Conservation (phyloP, 1,140 invertebrate genomes). For the Apis dorsata region DNA sequence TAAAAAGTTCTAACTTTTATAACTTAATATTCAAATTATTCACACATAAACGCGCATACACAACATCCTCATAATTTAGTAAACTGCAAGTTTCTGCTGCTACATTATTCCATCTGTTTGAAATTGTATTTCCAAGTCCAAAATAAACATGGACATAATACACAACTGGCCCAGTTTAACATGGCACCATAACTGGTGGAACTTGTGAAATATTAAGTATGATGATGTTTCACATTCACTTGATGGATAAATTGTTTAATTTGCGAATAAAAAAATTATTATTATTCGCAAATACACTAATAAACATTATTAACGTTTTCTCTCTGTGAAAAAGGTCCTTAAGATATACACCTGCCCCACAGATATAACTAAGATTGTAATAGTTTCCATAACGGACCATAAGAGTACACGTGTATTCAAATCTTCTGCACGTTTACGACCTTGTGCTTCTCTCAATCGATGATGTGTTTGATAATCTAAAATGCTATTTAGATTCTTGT, state of each 20-base stretch:
- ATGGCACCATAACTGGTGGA: constrained; percentile 50
- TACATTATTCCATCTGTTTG: constrained; percentile 11
- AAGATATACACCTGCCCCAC: constrained; percentile 95
- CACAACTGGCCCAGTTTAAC: constrained; percentile 28
- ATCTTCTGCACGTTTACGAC: constrained; percentile 96
- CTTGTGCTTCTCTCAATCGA: constrained; percentile 94
- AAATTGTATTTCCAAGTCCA: not conserved
- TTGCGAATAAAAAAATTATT: constrained; percentile 17
- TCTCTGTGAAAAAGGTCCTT: constrained; percentile 97
- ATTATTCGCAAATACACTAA: constrained; percentile 47
- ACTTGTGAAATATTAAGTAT: constrained; percentile 7
- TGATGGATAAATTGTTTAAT: constrained; percentile 34
- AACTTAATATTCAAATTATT: constrained; percentile 48
- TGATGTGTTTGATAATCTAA: constrained; percentile 98
- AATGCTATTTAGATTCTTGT: constrained; percentile 92
- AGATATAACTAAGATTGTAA: constrained; percentile 90
- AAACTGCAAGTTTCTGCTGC: constrained; percentile 3
- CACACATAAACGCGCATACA: constrained; percentile 25
- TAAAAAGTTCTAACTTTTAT: constrained; percentile 23
- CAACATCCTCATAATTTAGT: constrained; percentile 20
- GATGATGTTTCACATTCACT: constrained; percentile 1
- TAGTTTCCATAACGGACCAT: constrained; percentile 95
- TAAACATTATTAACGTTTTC: constrained; percentile 81
- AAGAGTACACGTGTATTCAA: constrained; percentile 95
- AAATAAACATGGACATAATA: not conserved